These are phyloP conservation scores for Rapana venosa DNA, from an alignment of 2,888 invertebrate genomes.

Conservation along the genomic window DNA sequence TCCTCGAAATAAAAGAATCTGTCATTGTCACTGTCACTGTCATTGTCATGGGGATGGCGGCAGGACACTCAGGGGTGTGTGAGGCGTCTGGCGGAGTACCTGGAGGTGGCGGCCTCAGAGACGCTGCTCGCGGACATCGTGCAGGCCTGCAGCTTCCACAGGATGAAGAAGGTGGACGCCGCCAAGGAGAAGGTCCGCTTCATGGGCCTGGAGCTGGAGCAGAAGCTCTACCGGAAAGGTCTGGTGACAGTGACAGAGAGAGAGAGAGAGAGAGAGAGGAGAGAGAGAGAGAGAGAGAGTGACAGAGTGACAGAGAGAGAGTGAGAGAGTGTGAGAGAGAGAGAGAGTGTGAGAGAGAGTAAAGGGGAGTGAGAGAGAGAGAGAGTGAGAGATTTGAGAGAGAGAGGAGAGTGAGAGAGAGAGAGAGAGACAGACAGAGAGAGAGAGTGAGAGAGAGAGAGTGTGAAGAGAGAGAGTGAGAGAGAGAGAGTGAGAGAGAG, in stretches of 20 bases:
- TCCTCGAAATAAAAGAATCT: no score
- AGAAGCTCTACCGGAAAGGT: slow-evolving; percentile 36
- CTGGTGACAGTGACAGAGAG: background rate
- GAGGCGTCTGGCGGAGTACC: slow-evolving; percentile 23
- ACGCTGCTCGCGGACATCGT: slow-evolving; percentile 26
- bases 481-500: background rate
- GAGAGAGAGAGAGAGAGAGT: no score
- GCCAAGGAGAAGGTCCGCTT: slow-evolving; percentile 30
- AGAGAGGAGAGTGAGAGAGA: background rate
- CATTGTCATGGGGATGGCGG: no score
- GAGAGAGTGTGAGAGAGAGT: no score
- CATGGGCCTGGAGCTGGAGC: slow-evolving; percentile 30
- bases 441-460: background rate
- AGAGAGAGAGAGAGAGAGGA: no score
- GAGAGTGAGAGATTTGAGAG: no score
- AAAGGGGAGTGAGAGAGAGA: no score
- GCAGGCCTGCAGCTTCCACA: slow-evolving; percentile 28
- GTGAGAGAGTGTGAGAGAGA: no score
- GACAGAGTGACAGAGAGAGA: no score
- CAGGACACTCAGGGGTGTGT: slow-evolving; percentile 23
- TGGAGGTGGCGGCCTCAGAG: background rate
- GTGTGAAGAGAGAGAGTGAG: no score
- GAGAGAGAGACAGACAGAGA: background rate
- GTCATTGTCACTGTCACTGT: background rate
- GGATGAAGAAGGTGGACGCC: slow-evolving; percentile 37